Evolutionary conservation across 2,888 invertebrate genomes (phyloP), one percentile per base, ranked within the genome.

Genomic region (Eupelmus urozonus): DNA sequence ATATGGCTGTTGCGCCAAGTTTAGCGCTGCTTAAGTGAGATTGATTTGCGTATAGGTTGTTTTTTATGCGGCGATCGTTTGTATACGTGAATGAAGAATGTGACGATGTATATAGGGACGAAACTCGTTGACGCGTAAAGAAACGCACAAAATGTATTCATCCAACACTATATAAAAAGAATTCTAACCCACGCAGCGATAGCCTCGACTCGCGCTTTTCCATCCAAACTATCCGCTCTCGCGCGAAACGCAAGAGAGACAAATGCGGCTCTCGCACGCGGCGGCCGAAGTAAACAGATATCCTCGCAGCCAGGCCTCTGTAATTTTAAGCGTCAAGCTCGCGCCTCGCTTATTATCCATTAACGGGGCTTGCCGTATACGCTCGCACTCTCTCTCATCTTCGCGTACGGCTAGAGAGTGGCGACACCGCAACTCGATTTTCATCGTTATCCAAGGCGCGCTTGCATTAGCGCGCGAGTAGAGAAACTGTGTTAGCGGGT

Each of bases 281-380:
- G n/a, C n/a, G n/a, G n/a, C 45, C 45, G 53, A 34, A 27, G 34
- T 59, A 72, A 53, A 40, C 51, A 73, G 60, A 74, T 66, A 20
- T 11, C 53, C 16, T 13, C 16, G 20, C 11, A n/a, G 13, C 13
- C 45, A 27, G 1, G 27, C 60, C 59, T 60, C 27, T 81, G 79
- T 80, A 81, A 82, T 81, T 82, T 82, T 81, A 80, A 81, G 80
- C 76, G 77, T 59, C n/a, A n/a, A 55, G 60, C 74, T 59, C 77
- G 16, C 25, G n/a, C n/a, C n/a, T n/a, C 23, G 63, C 66, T 81
- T 81, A 84, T 83, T 82, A 79, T 51, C 67, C 77, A 83, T 82
- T 83, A 83, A 80, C 77, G 55, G 60, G 51, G 1, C 16, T 49
- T 20, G 18, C 18, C n/a, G 3, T 45, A 4, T 45, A 13, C 45